Percentiles rank a stretch among this genome's conserved stretches.
These are phyloP conservation scores for Calephelis nemesis DNA, from an alignment of 1,140 invertebrate genomes.

Conservation along the genomic window DNA sequence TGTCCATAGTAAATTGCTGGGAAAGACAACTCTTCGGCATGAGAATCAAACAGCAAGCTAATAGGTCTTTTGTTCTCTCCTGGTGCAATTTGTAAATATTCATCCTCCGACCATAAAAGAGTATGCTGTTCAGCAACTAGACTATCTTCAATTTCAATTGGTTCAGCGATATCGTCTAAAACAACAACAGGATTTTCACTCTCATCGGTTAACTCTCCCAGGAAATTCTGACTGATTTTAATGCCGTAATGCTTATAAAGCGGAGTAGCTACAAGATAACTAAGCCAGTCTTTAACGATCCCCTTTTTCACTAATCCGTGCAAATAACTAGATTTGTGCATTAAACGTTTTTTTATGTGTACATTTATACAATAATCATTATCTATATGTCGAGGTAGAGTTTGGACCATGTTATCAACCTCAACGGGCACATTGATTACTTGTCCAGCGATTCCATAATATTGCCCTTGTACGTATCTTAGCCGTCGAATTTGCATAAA, in stretches of 20 bases:
- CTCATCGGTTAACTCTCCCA: conserved; percentile 5
- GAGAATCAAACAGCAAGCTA: conserved; percentile 29
- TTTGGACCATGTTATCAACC: conserved; percentile 40
- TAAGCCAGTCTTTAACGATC: conserved; percentile 28
- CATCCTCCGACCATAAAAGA: conserved; percentile 7
- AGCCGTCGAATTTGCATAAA: conserved; percentile 56
- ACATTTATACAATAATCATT: conserved; percentile 43
- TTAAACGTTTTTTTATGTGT: conserved; percentile 42
- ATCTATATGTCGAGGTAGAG: conserved; percentile 39
- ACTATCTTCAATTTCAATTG: conserved; percentile 19
- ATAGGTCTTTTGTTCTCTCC: conserved; percentile 1
- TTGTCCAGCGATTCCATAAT: conserved; percentile 42
- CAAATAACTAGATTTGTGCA: conserved; percentile 41
- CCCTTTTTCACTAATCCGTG: conserved; percentile 16
- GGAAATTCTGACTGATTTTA: conserved; percentile 25
- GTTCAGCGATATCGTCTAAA: conserved; percentile 10
- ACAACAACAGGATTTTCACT: neutral
- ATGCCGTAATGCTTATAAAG: conserved; percentile 32
- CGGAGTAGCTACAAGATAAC: conserved; percentile 28
- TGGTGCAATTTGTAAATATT: conserved; percentile 27
- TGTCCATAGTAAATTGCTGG: conserved; percentile 53
- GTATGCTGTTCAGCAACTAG: conserved; percentile 32
- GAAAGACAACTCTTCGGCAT: conserved; percentile 62
- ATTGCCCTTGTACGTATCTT: conserved; percentile 35
- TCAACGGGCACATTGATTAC: conserved; percentile 45